Conservation (phyloP, 1,140 invertebrate species). For the Dendroctonus ponderosae region DNA sequence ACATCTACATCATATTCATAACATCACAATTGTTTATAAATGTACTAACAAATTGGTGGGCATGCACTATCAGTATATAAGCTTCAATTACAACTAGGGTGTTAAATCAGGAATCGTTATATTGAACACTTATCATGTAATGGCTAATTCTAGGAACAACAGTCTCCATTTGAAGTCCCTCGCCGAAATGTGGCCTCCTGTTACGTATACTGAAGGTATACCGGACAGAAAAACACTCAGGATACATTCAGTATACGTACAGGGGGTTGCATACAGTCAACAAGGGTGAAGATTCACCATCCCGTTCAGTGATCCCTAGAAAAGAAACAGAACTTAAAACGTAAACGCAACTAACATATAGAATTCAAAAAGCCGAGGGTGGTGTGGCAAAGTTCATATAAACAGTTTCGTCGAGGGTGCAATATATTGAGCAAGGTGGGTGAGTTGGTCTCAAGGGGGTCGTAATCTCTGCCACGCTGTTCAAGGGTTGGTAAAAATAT, state of each 20-base stretch:
- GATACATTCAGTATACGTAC: conserved; percentile 99
- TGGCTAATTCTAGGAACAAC: conserved; percentile 1
- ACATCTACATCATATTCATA: too few relatives aligned
- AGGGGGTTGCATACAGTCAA: conserved; percentile 65
- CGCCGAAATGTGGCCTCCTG: conserved; percentile 83
- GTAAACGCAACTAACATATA: neutral
- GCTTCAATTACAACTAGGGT: too few relatives aligned
- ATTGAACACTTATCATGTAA: neutral
- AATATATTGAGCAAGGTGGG: conserved; percentile 23
- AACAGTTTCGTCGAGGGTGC: conserved; percentile 7
- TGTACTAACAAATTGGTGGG: too few relatives aligned
- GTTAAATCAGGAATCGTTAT: too few relatives aligned
- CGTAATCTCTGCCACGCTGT: conserved; percentile 32
- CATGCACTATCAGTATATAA: too few relatives aligned
- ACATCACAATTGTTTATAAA: too few relatives aligned
- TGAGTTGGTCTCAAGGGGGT: conserved; percentile 21
- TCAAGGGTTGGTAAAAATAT: conserved; percentile 41
- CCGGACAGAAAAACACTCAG: conserved; percentile 95
- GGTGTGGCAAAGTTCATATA: conserved; percentile 1
- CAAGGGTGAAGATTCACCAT: conserved; percentile 8
- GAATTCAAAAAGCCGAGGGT: neutral
- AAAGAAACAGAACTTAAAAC: conserved; percentile 12
- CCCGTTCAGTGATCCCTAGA: neutral
- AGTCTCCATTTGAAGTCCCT: conserved; percentile 42
- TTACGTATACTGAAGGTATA: conserved; percentile 99